Evolutionary conservation across 2,113 vertebrate genomes (phyloP), one percentile per base, ranked within the genome.

Genomic region (Nerophis lumbriciformis): DNA sequence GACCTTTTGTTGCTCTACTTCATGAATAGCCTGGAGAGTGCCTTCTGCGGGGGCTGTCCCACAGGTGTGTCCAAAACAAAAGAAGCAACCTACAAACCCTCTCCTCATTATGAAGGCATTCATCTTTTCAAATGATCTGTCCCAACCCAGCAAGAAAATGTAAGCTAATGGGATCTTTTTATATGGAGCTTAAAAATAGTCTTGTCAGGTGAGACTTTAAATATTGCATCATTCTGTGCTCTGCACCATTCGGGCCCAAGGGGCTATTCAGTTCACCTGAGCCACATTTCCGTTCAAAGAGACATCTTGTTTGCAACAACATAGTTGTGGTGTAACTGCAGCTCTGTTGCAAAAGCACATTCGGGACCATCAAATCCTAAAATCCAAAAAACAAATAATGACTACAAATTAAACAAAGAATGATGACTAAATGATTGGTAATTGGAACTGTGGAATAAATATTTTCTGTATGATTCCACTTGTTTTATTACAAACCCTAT

Each of bases 101-200:
- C 76, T 81, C 73, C 77, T 83, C 76, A 79, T 79, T 73, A 62
- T 44, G 73, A 77, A 57, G 59, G 63, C 68, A 59, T 66, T 69
- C 72, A 81, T 78, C 73, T 68, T 53, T 53, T 63, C 6, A 71
- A 79, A 80, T 72, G 59, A 82, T 64, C 55, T 69, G 52, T 61
- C 80, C 45, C 19, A 53, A 69, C 78, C 85, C 64, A 21, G 28
- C 44, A 75, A 78, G 83, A 75, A 65, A 55, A 28, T 75, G 63
- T 62, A 69, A 69, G 71, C 81, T 81, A 78, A 84, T 84, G 83
- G 85, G 85, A 86, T 75, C 83, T 87, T 84, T 86, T 87, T 87
- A 88, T 65, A 68, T 4, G 45, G 52, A 38, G 59, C 70, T 74
- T 75, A 66, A 81, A 73, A 68, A 70, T 38, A 79, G 59, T 73